Base-by-base conservation (phyloP, 2,113 vertebrate species). In the Stercorarius parasiticus region DNA sequence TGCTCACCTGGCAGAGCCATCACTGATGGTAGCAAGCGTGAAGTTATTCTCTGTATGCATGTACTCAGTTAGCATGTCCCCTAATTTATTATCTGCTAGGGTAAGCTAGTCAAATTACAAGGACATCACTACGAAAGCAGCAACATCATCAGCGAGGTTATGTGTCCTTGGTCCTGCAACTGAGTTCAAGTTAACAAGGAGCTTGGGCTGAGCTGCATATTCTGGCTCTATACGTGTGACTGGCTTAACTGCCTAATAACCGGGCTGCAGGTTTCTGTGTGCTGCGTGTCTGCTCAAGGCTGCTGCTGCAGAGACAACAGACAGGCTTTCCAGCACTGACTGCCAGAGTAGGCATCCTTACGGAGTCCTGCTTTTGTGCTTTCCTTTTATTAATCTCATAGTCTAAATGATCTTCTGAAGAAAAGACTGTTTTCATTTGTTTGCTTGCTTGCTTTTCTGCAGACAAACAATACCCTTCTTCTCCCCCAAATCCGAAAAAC, bases 51-150 rank as follows among this genome's bases (percentile, higher is more conserved):
- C 27, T 5, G 1, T 69, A 53, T 76, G 74, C 29, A 27, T 64
- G 27, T 64, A 61, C 78, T 82, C 5, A 6, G 34, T 83, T 70
- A 94, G 18, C 70, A 9, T 66, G 45, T 86, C 53, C 58, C 74
- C 27, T 88, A 69, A 86, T 90, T 95, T 95, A 70, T 90, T 88
- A 77, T 47, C 86, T 95, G 53, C 80, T 64, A 25, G 65, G 18
- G 15, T 49, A 92, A 94, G n/a, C 59, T 88, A 66, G 42, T 92
- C 79, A 65, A 56, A 77, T 94, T 83, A 87, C 92, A 92, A 86
- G 61, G 59, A 55, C 72, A 77, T n/a, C 20, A 45, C 62, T 70
- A 19, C 0, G 23, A 80, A 89, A 86, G 81, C 52, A 91, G 49
- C 52, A 91, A 2, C 56, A 81, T 15, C 72, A 45, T 72, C 34